phyloP scores from a whole-genome alignment of 1,140 invertebrate genomes.

The Tribolium castaneum region DNA sequence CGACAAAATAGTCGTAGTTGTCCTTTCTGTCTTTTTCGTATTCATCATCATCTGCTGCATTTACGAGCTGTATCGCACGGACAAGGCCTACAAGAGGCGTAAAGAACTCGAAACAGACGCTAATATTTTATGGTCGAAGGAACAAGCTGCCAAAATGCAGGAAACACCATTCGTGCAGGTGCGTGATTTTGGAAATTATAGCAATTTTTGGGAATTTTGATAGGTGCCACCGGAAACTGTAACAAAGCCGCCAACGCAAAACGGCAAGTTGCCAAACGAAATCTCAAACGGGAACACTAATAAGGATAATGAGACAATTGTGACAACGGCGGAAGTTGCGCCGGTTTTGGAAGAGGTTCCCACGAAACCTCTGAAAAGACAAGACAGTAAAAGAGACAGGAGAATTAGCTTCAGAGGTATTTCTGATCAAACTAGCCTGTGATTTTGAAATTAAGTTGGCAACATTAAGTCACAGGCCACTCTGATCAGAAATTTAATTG shows the following conservation, averaged over 20 bases:
- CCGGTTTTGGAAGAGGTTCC: slow-evolving; percentile 48
- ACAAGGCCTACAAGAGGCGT: slow-evolving; percentile 74
- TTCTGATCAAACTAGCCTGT: not conserved
- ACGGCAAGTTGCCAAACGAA: slow-evolving; percentile 51
- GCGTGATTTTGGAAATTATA: not conserved
- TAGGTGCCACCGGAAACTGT: slow-evolving; percentile 23
- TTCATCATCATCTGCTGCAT: slow-evolving; percentile 73
- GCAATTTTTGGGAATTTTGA: slow-evolving; percentile 22
- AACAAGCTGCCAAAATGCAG: slow-evolving; percentile 69
- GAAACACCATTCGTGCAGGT: slow-evolving; percentile 19
- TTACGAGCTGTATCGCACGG: slow-evolving; percentile 74
- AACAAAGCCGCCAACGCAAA: slow-evolving; percentile 42
- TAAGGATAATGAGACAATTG: slow-evolving; percentile 44
- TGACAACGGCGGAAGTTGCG: slow-evolving; percentile 40
- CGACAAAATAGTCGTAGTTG: slow-evolving; percentile 78
- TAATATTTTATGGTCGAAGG: slow-evolving; percentile 74
- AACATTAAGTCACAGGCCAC: not conserved
- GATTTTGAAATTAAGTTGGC: not conserved
- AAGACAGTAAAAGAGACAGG: slow-evolving; percentile 54
- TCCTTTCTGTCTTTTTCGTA: slow-evolving; percentile 75
- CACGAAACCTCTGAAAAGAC: slow-evolving; percentile 48
- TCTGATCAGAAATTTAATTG: too few relatives aligned
- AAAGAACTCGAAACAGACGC: slow-evolving; percentile 77
- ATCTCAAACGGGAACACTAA: slow-evolving; percentile 40
- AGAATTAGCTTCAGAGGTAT: slow-evolving; percentile 61